Conservation (phyloP, 1,140 invertebrate species). For the Trichonephila clavipes region DNA sequence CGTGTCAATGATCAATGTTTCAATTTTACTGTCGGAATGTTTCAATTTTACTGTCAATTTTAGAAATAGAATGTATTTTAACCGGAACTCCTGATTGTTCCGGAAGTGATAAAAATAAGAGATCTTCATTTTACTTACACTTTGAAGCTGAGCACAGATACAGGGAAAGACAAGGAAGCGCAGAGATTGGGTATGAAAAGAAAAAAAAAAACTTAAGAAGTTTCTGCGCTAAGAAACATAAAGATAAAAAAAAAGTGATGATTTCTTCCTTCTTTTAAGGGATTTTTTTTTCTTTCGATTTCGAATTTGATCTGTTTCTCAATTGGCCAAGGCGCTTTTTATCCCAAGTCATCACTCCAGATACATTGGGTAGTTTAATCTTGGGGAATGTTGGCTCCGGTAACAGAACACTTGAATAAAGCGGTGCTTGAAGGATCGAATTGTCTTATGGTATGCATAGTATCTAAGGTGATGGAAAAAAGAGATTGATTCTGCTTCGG, state of each 20-base stretch:
- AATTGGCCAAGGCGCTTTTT: slow-evolving; percentile 31
- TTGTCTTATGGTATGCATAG: slow-evolving; percentile 39
- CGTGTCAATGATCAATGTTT: no score
- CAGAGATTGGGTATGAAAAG: not conserved
- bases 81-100: no score
- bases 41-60: no score
- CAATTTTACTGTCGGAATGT: no score
- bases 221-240: not conserved
- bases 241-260: not conserved
- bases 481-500: slow-evolving; percentile 37
- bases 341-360: slow-evolving; percentile 47
- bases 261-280: no score
- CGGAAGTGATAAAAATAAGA: not conserved
- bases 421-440: slow-evolving; percentile 17
- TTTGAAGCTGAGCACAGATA: not conserved
- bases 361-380: slow-evolving; percentile 49
- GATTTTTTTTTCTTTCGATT: not conserved
- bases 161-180: not conserved
- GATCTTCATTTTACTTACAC: not conserved
- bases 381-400: slow-evolving; percentile 20
- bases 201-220: not conserved
- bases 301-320: slow-evolving; percentile 44
- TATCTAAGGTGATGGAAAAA: slow-evolving; percentile 22
- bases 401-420: slow-evolving; percentile 24
- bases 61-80: no score